Percentiles rank a stretch among this genome's conserved stretches.
phyloP scores from a whole-genome alignment of 2,888 invertebrate genomes.

The Trichopria drosophilae region DNA sequence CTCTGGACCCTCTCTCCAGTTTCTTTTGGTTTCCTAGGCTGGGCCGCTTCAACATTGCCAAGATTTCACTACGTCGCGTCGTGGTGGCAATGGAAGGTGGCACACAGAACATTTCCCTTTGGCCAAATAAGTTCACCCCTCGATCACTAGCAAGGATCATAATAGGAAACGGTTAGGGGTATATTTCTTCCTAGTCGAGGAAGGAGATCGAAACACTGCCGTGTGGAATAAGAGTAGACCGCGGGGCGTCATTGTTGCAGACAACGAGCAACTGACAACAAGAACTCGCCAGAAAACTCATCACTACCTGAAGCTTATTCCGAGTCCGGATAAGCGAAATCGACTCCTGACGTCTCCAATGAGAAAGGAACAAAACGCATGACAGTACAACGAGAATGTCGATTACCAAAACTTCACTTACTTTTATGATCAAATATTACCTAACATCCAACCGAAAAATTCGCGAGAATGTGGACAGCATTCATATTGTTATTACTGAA shows the following conservation, averaged over 20 bases:
- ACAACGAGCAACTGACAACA: constrained; percentile 50
- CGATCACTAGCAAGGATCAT: constrained; percentile 41
- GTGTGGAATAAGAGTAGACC: constrained; percentile 32
- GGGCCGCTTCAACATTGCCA: too few relatives aligned
- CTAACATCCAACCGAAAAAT: too few relatives aligned
- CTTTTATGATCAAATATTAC: too few relatives aligned
- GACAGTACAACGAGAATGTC: too few relatives aligned
- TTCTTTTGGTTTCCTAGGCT: constrained; percentile 26
- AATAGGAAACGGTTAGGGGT: constrained; percentile 54
- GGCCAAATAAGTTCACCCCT: constrained; percentile 44
- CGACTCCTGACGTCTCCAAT: too few relatives aligned
- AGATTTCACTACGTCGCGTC: too few relatives aligned
- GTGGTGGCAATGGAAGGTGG: constrained; percentile 41
- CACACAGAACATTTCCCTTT: constrained; percentile 41
- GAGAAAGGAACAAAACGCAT: too few relatives aligned
- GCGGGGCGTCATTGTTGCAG: constrained; percentile 47
- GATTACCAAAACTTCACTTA: too few relatives aligned
- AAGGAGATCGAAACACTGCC: constrained; percentile 26
- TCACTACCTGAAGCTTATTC: constrained; percentile 41
- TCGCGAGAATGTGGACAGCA: too few relatives aligned
- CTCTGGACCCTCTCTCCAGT: constrained; percentile 33
- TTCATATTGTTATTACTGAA: too few relatives aligned
- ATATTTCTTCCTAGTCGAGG: constrained; percentile 48
- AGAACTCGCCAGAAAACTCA: constrained; percentile 36
- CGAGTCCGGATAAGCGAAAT: too few relatives aligned